Conservation (phyloP, 2,797 vertebrate species). For the Anas capensis region DNA sequence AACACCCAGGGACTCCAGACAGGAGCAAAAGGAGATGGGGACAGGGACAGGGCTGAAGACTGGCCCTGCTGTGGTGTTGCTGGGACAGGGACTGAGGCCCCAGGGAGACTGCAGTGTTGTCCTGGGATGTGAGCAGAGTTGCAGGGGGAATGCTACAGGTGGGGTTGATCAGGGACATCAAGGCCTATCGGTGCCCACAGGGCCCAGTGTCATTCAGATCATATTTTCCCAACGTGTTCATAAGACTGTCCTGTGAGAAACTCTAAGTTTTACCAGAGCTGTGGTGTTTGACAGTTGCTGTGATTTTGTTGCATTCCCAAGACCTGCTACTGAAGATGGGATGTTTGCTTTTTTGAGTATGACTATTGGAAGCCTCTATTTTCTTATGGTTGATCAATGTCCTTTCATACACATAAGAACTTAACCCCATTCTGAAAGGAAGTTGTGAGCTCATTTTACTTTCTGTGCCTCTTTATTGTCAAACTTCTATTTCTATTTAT, state of each 20-base stretch:
- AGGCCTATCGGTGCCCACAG: not conserved
- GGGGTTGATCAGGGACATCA: not conserved
- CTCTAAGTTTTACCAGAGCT: not conserved
- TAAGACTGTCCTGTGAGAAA: not conserved
- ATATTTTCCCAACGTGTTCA: accelerated
- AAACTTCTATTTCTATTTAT: not conserved
- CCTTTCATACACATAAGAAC: not conserved
- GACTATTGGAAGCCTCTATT: not conserved
- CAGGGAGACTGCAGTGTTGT: accelerated
- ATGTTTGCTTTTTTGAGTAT: accelerated
- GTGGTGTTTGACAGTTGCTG: not conserved
- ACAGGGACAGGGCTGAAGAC: not conserved
- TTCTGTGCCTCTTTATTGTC: not conserved
- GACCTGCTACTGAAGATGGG: not conserved
- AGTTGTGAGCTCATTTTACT: not conserved
- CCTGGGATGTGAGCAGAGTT: not conserved
- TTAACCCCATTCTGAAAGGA: not conserved
- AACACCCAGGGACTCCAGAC: not conserved
- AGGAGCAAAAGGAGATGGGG: not conserved
- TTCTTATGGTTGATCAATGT: not conserved
- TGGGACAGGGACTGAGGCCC: not conserved
- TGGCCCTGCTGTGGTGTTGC: accelerated
- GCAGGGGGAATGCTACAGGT: not conserved
- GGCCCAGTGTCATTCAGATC: not conserved
- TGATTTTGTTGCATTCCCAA: not conserved